Evolutionary conservation across 2,113 vertebrate genomes (phyloP).

Genomic region (Odocoileus virginianus): DNA sequence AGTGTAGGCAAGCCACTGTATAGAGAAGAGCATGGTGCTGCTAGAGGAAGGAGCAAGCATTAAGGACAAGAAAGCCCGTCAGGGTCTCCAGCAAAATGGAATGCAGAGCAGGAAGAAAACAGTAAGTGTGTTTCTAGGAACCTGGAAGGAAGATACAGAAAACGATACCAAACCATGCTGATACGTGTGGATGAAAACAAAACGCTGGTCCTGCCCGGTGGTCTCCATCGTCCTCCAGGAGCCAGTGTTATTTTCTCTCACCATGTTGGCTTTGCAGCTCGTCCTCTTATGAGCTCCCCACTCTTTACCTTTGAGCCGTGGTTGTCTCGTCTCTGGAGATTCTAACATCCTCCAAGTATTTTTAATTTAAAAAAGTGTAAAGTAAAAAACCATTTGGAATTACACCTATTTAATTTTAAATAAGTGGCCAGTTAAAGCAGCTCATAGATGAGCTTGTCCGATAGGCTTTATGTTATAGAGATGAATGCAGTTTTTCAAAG

Average conservation of each 20-base stretch:
- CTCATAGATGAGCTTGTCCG: neutral
- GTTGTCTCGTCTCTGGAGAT: neutral
- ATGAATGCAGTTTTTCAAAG: neutral
- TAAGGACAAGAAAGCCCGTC: neutral
- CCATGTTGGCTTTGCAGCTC: neutral
- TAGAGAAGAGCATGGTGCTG: neutral
- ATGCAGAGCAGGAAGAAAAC: neutral
- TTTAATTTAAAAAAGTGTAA: neutral
- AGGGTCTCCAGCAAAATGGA: neutral
- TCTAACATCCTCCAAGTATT: neutral
- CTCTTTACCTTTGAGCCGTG: neutral
- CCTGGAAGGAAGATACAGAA: neutral
- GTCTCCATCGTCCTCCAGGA: neutral
- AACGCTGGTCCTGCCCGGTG: neutral
- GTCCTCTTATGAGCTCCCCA: neutral
- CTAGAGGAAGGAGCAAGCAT: neutral
- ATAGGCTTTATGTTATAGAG: neutral
- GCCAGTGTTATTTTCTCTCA: neutral
- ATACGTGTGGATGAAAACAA: neutral
- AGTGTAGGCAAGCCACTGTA: neutral
- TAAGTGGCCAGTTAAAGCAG: neutral
- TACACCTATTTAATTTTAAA: conserved; percentile 29
- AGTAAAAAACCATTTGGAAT: conserved; percentile 5
- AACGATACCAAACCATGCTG: neutral
- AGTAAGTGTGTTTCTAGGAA: neutral